phyloP scores from a whole-genome alignment of 2,113 vertebrate species.

The Caloenas nicobarica region DNA sequence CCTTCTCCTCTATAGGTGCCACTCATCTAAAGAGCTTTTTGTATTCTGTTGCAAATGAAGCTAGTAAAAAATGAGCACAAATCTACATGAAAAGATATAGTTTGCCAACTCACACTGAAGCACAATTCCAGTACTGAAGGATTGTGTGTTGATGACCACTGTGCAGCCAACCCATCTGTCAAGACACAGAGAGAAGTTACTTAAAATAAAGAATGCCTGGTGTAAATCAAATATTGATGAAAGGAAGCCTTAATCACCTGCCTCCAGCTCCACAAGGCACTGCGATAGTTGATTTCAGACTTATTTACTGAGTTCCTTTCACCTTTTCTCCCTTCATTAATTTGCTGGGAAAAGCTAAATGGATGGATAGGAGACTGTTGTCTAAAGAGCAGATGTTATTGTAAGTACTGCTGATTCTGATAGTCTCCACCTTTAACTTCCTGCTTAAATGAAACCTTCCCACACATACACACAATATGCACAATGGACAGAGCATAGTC shows the following conservation, averaged over 20 bases:
- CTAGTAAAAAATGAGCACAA: background rate
- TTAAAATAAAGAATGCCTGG: conserved; percentile 35
- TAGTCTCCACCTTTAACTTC: background rate
- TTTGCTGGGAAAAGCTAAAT: conserved; percentile 18
- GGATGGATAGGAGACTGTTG: background rate
- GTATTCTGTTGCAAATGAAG: background rate
- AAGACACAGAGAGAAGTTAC: conserved; percentile 5
- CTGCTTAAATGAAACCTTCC: background rate
- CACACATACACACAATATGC: background rate
- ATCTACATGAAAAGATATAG: background rate
- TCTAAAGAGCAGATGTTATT: background rate
- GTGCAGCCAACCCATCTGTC: conserved; percentile 29
- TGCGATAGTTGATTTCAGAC: background rate
- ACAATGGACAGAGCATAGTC: background rate
- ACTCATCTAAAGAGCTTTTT: background rate
- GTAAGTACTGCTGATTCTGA: background rate
- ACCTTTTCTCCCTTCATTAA: conserved; percentile 37
- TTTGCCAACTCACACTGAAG: background rate
- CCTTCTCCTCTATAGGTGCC: background rate
- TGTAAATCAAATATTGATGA: conserved; percentile 53
- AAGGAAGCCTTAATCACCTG: conserved; percentile 33
- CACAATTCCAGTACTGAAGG: background rate
- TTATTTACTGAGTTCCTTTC: conserved; percentile 43
- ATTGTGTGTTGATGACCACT: background rate
- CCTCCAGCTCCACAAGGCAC: background rate